phyloP scores from a whole-genome alignment of 2,113 vertebrate species.

The Rhabdornis inornatus region DNA sequence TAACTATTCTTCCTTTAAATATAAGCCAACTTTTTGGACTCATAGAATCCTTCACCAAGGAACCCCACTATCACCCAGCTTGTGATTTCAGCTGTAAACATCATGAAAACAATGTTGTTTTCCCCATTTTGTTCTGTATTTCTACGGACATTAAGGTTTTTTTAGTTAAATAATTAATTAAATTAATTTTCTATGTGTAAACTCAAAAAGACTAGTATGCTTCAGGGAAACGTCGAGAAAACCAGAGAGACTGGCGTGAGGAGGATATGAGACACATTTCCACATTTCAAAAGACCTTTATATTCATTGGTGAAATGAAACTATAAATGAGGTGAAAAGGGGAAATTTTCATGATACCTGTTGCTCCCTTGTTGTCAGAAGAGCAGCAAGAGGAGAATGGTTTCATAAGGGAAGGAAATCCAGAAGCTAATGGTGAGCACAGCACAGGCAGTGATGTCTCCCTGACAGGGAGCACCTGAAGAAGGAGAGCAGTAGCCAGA shows the following conservation, averaged over 20 bases:
- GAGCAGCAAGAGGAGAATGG: background rate
- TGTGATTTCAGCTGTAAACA: background rate
- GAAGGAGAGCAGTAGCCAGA: background rate
- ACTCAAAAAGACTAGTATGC: background rate
- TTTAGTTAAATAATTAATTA: background rate
- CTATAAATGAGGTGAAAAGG: background rate
- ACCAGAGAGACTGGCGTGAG: background rate
- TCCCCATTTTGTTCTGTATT: background rate
- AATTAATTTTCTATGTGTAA: background rate
- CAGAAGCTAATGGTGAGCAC: background rate
- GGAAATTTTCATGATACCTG: background rate
- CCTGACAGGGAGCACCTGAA: background rate
- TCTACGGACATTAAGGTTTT: background rate
- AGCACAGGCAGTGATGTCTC: background rate
- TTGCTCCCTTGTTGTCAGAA: background rate
- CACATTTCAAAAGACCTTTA: background rate
- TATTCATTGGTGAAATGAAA: accelerated
- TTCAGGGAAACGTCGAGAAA: background rate
- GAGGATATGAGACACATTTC: background rate
- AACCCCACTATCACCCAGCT: background rate
- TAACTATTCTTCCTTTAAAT: background rate
- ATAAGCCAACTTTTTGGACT: background rate
- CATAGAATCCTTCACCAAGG: background rate
- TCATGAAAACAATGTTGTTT: background rate
- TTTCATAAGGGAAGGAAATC: background rate